Conservation (phyloP, 1,140 invertebrate species). For the Drosophila yakuba region DNA sequence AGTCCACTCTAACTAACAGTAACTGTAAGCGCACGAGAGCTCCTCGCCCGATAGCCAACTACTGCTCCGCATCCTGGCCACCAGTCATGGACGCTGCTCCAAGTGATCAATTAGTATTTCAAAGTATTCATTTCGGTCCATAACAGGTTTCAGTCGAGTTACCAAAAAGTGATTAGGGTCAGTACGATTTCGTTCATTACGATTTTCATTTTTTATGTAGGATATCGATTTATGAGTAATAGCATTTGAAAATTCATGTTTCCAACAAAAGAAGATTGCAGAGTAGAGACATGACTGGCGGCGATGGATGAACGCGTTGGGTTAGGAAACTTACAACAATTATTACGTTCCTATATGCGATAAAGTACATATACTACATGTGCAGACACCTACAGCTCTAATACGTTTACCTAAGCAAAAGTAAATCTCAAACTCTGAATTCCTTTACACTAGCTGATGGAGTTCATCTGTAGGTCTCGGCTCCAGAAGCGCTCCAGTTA, state of each 20-base stretch:
- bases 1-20: constrained; percentile 34
- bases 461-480: constrained; percentile 15
- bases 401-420: constrained; percentile 34
- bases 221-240: not conserved
- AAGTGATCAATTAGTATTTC: not conserved
- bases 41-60: constrained; percentile 31
- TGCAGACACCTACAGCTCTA: constrained; percentile 37
- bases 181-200: not conserved
- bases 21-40: constrained; percentile 42
- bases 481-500: constrained; percentile 48
- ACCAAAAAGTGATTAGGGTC: not conserved
- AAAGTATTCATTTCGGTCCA: not conserved
- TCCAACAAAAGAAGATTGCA: too few species aligned
- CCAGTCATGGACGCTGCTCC: constrained; percentile 6
- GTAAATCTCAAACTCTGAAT: constrained; percentile 49
- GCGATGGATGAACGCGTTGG: constrained; percentile 31
- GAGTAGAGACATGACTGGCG: constrained; percentile 8
- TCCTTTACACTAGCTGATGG: constrained; percentile 39
- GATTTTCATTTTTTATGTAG: not conserved
- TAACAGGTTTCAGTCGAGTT: constrained; percentile 21
- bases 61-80: constrained; percentile 21
- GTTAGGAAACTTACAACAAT: constrained; percentile 60
- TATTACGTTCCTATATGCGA: constrained; percentile 80
- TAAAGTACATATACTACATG: constrained; percentile 57
- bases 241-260: not conserved